phyloP scores from a whole-genome alignment of 2,113 vertebrate species.

The Nannospalax galili region DNA sequence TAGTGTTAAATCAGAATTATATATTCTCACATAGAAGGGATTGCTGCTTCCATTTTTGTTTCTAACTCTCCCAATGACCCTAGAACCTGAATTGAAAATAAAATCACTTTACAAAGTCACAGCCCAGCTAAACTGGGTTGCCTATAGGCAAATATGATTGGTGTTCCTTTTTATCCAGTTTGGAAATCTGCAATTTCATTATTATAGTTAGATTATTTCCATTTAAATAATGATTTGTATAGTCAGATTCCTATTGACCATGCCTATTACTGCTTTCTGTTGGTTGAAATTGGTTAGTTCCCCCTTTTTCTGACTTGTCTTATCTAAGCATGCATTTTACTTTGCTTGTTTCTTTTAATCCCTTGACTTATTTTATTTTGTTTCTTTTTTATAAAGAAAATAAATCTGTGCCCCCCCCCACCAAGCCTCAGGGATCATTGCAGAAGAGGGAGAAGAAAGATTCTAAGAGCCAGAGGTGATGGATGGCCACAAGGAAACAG shows the following conservation, averaged over 20 bases:
- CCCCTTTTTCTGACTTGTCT: not conserved
- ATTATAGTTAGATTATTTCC: not conserved
- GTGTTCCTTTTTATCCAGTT: not conserved
- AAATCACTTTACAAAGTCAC: conserved; percentile 36
- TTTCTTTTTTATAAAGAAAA: too few species aligned
- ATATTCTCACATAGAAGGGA: too few species aligned
- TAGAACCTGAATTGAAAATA: conserved; percentile 9
- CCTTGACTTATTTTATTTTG: not conserved
- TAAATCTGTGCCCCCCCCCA: too few species aligned
- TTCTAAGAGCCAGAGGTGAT: too few species aligned
- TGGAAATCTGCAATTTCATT: not conserved
- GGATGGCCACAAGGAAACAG: too few species aligned
- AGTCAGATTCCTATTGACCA: not conserved
- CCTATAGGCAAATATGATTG: not conserved
- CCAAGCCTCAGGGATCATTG: too few species aligned
- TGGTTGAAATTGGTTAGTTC: not conserved
- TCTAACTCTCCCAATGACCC: too few species aligned
- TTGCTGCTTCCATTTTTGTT: too few species aligned
- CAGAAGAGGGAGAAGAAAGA: too few species aligned
- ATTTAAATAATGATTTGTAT: not conserved
- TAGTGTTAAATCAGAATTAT: too few species aligned
- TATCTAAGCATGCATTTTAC: too few species aligned
- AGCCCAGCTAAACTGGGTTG: not conserved
- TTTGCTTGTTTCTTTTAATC: not conserved
- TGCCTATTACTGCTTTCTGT: not conserved